Base-by-base conservation (phyloP, 2,888 invertebrate species). In the Drosophila vallismaia region DNA sequence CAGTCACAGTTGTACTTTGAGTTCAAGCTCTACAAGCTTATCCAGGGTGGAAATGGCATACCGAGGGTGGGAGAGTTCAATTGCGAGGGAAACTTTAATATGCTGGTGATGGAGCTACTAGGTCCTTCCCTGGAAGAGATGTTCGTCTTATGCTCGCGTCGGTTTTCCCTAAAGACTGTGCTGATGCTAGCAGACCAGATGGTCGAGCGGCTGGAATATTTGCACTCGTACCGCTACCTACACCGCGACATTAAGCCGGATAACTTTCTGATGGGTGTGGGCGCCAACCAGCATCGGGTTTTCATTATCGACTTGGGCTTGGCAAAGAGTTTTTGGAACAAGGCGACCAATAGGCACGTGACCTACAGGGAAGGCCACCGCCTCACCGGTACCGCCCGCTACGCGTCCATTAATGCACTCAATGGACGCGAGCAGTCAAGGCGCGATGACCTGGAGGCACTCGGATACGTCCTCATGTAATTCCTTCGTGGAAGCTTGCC, bases 361-460 rank as follows among this genome's bases (percentile, higher is more conserved):
- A n/a, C 3, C 0, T 40, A 24, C 4, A 12, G 0, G 0, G 0
- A 0, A 2, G 12, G 19, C 1, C 0, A 5, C 1, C 4, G 7
- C 1, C 8, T 77, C 42, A 57, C 44, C 0, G 87, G 80, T 3
- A 84, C 77, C 0, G 54, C 64, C 0, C 66, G 81, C 12, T 81
- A 66, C 48, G 69, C 71, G 4, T 81, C 80, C 1, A 10, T 54
- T 1, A 73, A 71, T 42, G 64, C 78, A 0, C 28, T 63, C 4
- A 0, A 0, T 0, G 68, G 81, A 0, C 1, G 19, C 1, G 57
- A 64, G 29, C 26, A 55, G 1, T 71, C 77, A 3, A 77, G 80
- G 6, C 87, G 87, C 2, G 80, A 81, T n/a, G 80, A 81, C 14
- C 29, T 81, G 64, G 78, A 75, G 38, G 28, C 87, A 0, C 5